Conservation (phyloP, 2,113 vertebrate species). For the Oceanodroma tethys region DNA sequence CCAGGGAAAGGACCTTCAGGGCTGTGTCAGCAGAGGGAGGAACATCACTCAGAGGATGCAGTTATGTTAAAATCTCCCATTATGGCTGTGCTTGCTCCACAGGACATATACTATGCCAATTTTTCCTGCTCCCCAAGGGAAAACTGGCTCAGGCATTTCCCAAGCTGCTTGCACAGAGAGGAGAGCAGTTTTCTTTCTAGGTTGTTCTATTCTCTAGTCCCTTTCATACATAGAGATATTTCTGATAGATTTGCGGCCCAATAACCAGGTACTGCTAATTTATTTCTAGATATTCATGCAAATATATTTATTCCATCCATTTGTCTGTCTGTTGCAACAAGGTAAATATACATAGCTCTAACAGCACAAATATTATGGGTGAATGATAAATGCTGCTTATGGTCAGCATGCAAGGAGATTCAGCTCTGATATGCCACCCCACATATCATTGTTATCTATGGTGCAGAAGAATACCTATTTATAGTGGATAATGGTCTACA, state of each 20-base stretch:
- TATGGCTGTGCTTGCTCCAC: neutral
- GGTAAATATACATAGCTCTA: neutral
- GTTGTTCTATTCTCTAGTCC: fast-evolving
- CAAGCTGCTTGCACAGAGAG: neutral
- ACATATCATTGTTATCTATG: neutral
- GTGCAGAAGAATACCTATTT: neutral
- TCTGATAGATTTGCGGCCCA: neutral
- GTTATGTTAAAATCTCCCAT: neutral
- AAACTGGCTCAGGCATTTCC: neutral
- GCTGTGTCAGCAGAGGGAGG: too few species aligned
- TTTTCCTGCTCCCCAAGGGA: neutral
- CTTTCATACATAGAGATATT: neutral
- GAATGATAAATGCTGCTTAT: neutral
- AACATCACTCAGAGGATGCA: too few species aligned
- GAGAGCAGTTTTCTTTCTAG: neutral
- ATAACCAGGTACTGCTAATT: neutral
- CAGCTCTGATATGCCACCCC: neutral
- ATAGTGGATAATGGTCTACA: neutral
- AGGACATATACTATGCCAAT: neutral
- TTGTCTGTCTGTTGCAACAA: neutral
- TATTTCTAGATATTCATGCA: neutral
- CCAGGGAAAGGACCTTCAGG: neutral
- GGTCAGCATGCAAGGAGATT: neutral
- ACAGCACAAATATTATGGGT: neutral
- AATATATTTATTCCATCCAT: neutral